Conservation (phyloP, 2,113 vertebrate genomes). For the Onychostoma macrolepis region DNA sequence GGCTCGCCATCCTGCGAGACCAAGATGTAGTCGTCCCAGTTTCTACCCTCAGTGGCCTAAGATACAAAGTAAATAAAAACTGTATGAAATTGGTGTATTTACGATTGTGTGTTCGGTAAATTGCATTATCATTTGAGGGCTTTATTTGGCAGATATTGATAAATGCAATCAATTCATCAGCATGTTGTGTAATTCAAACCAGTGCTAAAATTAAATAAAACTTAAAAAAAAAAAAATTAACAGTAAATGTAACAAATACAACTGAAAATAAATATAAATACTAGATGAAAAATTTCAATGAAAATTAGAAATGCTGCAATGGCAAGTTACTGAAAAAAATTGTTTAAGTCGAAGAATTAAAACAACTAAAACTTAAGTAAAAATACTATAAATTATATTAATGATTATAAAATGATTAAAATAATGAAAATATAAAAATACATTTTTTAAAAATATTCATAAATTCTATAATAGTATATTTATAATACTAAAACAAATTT, state of each 20-base stretch:
- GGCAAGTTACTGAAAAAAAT: neutral
- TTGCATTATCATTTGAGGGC: neutral
- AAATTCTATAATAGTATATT: neutral
- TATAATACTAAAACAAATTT: neutral
- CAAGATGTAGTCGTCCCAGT: constrained; percentile 90
- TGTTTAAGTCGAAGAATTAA: no score
- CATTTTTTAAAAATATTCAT: neutral
- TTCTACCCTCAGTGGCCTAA: constrained; percentile 71
- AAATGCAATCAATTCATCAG: neutral
- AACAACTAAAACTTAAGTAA: neutral
- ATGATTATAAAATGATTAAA: neutral
- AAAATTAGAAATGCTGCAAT: neutral
- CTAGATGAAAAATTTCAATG: neutral
- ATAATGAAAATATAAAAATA: neutral
- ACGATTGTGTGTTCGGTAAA: neutral
- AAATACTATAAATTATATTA: no score
- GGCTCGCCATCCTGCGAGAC: constrained; percentile 85
- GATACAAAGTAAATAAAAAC: neutral
- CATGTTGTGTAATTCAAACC: neutral
- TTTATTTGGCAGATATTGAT: neutral
- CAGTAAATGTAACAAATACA: neutral
- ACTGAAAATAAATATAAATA: neutral
- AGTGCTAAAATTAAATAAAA: neutral
- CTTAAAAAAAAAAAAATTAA: neutral
- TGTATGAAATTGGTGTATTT: neutral